Conservation (phyloP, 2,113 vertebrate species). For the Fukomys damarensis region DNA sequence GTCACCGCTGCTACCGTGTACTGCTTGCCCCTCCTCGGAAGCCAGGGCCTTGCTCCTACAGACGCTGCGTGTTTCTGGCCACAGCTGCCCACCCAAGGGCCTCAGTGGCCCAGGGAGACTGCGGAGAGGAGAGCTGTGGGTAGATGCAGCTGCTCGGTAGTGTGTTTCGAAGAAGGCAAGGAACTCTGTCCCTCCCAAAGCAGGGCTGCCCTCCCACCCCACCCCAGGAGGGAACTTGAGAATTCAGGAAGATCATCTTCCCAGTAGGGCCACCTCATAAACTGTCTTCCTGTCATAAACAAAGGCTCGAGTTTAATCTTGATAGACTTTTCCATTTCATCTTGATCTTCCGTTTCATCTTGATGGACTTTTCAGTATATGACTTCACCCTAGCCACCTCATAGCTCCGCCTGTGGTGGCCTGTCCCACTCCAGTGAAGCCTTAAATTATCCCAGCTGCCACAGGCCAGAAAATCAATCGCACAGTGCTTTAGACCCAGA, state of each 20-base stretch:
- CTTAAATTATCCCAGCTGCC: slow-evolving; percentile 54
- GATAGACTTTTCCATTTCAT: neutral
- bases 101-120: neutral
- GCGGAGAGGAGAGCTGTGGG: neutral
- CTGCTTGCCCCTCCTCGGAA: neutral
- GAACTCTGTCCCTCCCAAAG: neutral
- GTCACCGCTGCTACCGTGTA: fast-evolving
- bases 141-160: fast-evolving
- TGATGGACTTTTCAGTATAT: neutral
- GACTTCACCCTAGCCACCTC: neutral
- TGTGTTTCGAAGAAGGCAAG: neutral
- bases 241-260: neutral
- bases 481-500: slow-evolving; percentile 28
- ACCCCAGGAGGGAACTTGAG: neutral
- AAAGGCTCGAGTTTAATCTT: slow-evolving; percentile 41
- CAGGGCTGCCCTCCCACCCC: neutral
- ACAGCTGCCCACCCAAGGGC: neutral
- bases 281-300: neutral
- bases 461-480: slow-evolving; percentile 77
- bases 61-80: no score
- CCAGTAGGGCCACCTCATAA: neutral
- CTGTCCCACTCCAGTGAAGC: slow-evolving; percentile 17
- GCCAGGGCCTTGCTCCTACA: neutral
- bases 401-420: neutral
- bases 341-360: no score